phyloP scores from a whole-genome alignment of 2,113 vertebrate genomes.

The Psophia crepitans region DNA sequence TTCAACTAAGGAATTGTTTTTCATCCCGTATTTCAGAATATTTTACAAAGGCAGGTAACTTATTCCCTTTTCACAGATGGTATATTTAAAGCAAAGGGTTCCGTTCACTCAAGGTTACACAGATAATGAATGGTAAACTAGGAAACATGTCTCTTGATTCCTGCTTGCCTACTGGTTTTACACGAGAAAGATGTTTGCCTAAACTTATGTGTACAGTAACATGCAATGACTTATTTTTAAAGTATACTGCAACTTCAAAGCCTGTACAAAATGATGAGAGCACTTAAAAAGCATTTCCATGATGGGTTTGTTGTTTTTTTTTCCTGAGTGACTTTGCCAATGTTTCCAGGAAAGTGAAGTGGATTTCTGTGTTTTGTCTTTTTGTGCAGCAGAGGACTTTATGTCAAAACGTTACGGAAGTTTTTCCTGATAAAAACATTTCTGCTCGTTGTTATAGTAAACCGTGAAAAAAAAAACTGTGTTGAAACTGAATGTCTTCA shows the following conservation, averaged over 20 bases:
- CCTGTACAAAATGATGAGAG: background rate
- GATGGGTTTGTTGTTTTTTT: accelerated
- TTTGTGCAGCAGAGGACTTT: background rate
- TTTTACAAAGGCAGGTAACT: background rate
- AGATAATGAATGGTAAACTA: background rate
- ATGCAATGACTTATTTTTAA: background rate
- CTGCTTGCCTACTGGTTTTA: background rate
- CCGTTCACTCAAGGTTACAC: background rate
- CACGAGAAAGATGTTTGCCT: background rate
- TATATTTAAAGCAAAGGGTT: background rate
- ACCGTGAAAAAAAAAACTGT: background rate
- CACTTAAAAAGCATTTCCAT: background rate
- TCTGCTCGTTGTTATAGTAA: background rate
- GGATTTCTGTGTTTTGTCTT: background rate
- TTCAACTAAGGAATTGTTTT: background rate
- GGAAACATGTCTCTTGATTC: background rate
- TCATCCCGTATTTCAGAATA: background rate
- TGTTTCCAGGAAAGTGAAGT: background rate
- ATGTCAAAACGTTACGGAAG: background rate
- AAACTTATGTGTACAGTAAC: background rate
- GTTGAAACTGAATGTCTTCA: background rate
- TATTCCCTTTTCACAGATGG: background rate
- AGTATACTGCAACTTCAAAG: background rate
- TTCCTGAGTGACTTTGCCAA: background rate
- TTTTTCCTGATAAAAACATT: background rate